A percentile compares a stretch with the other conserved stretches of the same genome.
These are phyloP conservation scores for Oryzias javanicus DNA, from an alignment of 2,113 vertebrate species.

Conservation along the genomic window DNA sequence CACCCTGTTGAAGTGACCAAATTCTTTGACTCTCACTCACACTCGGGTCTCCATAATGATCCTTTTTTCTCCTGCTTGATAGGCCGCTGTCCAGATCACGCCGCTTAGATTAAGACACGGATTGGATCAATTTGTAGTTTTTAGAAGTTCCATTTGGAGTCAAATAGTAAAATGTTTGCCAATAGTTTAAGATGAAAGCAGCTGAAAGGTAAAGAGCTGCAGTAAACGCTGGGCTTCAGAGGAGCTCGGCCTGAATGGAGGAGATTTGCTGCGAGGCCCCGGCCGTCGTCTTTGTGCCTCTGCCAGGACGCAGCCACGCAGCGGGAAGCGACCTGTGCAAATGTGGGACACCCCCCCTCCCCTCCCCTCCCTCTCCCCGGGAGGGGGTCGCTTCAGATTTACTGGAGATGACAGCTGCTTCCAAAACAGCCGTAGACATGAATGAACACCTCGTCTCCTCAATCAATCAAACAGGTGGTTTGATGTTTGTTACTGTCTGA, in stretches of 20 bases:
- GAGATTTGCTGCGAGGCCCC: slow-evolving; percentile 3
- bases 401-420: slow-evolving; percentile 21
- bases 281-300: slow-evolving; percentile 22
- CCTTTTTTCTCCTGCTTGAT: background rate
- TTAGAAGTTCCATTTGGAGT: too few species aligned
- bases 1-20: slow-evolving; percentile 26
- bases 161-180: too few species aligned
- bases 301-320: slow-evolving; percentile 15
- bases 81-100: background rate
- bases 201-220: too few species aligned
- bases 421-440: background rate
- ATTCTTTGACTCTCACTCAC: slow-evolving; percentile 13
- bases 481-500: too few species aligned
- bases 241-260: background rate
- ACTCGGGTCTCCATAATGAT: background rate
- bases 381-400: slow-evolving; percentile 12
- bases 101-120: background rate
- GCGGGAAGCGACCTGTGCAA: slow-evolving; percentile 22
- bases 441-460: too few species aligned
- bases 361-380: slow-evolving; percentile 8
- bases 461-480: too few species aligned
- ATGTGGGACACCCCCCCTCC: background rate
- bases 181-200: too few species aligned
- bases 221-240: too few species aligned
- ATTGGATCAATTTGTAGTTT: background rate